A percentile compares a stretch with the other conserved stretches of the same genome.
These are phyloP conservation scores for Acipenser ruthenus DNA, from an alignment of 2,797 vertebrate genomes.

Conservation along the genomic window DNA sequence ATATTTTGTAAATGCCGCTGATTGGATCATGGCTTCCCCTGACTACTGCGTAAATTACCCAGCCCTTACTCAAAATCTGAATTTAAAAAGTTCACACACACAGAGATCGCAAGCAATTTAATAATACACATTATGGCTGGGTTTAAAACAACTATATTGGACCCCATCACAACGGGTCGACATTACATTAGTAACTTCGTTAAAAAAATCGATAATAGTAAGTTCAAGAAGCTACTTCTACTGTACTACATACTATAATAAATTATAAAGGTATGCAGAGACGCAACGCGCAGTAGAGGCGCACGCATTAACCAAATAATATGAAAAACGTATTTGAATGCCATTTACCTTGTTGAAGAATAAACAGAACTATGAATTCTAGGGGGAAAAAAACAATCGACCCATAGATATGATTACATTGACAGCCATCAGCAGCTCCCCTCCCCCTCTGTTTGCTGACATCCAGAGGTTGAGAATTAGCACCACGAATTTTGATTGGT, in stretches of 20 bases:
- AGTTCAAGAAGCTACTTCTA: slow-evolving; percentile 13
- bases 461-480: slow-evolving; percentile 42
- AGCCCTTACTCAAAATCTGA: slow-evolving; percentile 27
- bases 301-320: background rate
- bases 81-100: slow-evolving; percentile 19
- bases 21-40: slow-evolving; percentile 54
- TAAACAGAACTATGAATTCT: slow-evolving; percentile 24
- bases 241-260: background rate
- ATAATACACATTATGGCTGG: slow-evolving; percentile 3
- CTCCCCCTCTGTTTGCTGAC: slow-evolving; percentile 59
- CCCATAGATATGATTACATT: slow-evolving; percentile 43
- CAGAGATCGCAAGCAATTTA: background rate
- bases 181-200: background rate
- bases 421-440: slow-evolving; percentile 49
- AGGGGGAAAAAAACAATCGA: slow-evolving; percentile 33
- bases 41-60: slow-evolving; percentile 19
- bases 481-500: slow-evolving; percentile 49
- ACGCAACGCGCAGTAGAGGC: too few relatives aligned
- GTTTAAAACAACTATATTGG: slow-evolving; percentile 10
- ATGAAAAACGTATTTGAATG: slow-evolving; percentile 23
- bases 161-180: slow-evolving; percentile 11
- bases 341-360: slow-evolving; percentile 32
- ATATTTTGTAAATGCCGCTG: slow-evolving; percentile 26
- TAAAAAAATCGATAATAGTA: slow-evolving; percentile 10
- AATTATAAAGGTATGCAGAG: too few relatives aligned